Base-by-base conservation (phyloP, 2,113 vertebrate species). In the Equus przewalskii region DNA sequence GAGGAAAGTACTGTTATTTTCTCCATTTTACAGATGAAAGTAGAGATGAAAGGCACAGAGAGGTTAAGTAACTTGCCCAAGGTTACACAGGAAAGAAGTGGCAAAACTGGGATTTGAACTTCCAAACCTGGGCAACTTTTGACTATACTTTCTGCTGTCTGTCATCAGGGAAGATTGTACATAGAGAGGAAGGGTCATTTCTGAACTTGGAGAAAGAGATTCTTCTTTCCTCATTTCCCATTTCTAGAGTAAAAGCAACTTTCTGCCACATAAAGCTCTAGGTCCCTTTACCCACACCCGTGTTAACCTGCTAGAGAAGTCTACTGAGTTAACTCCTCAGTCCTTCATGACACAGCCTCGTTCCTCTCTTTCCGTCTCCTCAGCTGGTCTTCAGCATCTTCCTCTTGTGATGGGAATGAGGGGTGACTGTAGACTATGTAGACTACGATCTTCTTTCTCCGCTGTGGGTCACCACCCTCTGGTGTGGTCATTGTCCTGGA, bases 1-100 rank as follows among this genome's bases (percentile, higher is more conserved):
- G 16, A 49, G 7, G 44, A 56, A 86, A 36, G n/a, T 46, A 58
- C 7, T 46, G 88, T 70, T 91, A 30, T 85, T 84, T 72, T 81
- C 44, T 79, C 28, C 60, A 60, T 80, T 89, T 88, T 76, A 79
- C 30, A 93, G 56, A 73, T 85, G 51, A 33, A 85, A 60, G 15
- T n/a, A 26, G 13, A 46, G 33, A 85, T 81, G 73, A 70, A 96
- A 92, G 62, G 56, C 73, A 73, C 69, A 82, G 70, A 94, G 30
- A 70, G 28, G 54, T 85, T 82, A 75, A 79, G 69, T 87, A 83
- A 83, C 80, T 49, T 80, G 30, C 30, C 69, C 22, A 30, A 75
- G 15, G 18, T 87, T 44, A n/a, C 36, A 87, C 64, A 94, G 64
- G 80, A 90, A 94, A n/a, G 51, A 94, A 94, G 22, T 90, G 36